phyloP scores from a whole-genome alignment of 1,140 invertebrate species.

The Heliconius melpomene region DNA sequence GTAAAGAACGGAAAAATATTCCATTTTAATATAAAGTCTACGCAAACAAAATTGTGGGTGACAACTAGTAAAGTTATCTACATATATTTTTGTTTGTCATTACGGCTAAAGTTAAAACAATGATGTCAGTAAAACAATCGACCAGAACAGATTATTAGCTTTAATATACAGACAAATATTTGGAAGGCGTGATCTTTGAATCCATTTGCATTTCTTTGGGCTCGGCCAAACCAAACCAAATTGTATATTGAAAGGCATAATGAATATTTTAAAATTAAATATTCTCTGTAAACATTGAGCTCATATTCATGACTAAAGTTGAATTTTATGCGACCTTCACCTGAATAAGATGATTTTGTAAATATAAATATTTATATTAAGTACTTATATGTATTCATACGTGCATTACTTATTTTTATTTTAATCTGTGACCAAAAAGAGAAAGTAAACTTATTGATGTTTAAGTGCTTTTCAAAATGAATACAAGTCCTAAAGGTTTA shows the following conservation, averaged over 20 bases:
- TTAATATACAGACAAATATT: background rate
- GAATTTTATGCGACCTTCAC: constrained; percentile 28
- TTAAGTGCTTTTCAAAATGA: too few species aligned
- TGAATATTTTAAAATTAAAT: background rate
- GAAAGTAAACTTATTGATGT: too few species aligned
- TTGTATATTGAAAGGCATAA: background rate
- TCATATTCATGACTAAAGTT: constrained; percentile 27
- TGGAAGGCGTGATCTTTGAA: background rate
- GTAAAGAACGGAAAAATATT: too few species aligned
- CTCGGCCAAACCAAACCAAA: background rate
- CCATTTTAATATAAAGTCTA: too few species aligned
- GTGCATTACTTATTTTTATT: background rate
- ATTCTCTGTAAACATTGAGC: constrained; percentile 25
- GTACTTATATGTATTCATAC: background rate
- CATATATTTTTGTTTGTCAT: background rate
- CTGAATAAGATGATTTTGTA: constrained; percentile 20
- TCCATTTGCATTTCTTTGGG: constrained; percentile 24
- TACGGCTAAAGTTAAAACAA: background rate
- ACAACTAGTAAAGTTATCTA: too few species aligned
- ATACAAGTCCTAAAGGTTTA: too few species aligned
- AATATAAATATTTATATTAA: constrained; percentile 10
- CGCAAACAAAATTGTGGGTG: too few species aligned
- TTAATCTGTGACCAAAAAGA: background rate
- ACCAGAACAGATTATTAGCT: background rate
- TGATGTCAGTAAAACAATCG: background rate